phyloP scores from a whole-genome alignment of 37 sponge, comb jelly and placozoan species.

The Geodia barretti region DNA sequence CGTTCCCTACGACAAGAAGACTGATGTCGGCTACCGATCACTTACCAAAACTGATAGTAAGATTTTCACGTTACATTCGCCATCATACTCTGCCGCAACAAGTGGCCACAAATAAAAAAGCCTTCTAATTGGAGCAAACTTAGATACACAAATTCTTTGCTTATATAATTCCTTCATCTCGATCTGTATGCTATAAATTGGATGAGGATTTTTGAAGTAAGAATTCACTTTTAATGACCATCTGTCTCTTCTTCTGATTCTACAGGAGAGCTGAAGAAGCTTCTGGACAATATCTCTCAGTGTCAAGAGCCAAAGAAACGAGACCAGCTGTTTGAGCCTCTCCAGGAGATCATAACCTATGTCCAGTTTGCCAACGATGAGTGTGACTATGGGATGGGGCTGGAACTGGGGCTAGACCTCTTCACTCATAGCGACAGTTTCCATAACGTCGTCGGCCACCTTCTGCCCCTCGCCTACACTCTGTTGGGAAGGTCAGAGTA shows the following conservation, averaged over 20 bases:
- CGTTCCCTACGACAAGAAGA: slow-evolving; percentile 72
- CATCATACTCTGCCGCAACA: neutral
- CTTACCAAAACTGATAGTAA: slow-evolving; percentile 74
- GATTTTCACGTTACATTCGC: neutral
- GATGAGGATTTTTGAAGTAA: neutral
- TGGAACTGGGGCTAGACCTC: slow-evolving; percentile 89
- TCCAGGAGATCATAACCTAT: slow-evolving; percentile 80
- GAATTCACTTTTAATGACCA: no score
- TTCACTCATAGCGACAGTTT: slow-evolving; percentile 72
- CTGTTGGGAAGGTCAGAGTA: slow-evolving; percentile 68
- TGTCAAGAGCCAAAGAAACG: slow-evolving; percentile 24
- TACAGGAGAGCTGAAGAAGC: slow-evolving; percentile 60
- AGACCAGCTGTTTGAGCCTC: slow-evolving; percentile 54
- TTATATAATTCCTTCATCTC: neutral
- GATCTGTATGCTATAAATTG: neutral
- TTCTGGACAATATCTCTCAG: slow-evolving; percentile 63
- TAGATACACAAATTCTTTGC: neutral
- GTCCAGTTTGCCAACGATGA: slow-evolving; percentile 97
- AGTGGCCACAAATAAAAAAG: neutral
- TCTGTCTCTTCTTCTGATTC: no score
- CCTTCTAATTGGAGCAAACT: neutral
- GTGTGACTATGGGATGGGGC: slow-evolving; percentile 96
- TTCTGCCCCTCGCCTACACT: slow-evolving; percentile 80
- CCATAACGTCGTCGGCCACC: slow-evolving; percentile 25
- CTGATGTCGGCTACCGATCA: slow-evolving; percentile 87